These are phyloP conservation scores for Cyprinus carpio DNA, from an alignment of 2,113 vertebrate species.

Conservation along the genomic window DNA sequence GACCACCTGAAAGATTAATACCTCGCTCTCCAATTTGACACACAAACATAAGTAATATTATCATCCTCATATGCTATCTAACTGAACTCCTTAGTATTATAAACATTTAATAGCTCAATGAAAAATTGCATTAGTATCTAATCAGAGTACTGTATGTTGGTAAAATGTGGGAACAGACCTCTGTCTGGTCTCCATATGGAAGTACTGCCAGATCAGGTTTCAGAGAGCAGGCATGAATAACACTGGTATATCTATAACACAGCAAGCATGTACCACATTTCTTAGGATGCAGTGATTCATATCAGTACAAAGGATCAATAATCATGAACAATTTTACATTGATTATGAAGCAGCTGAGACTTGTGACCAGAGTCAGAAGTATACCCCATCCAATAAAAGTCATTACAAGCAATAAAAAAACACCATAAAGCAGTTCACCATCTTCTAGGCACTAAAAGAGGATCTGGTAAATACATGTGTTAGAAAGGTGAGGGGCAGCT, in stretches of 20 bases:
- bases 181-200: conserved; percentile 76
- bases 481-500: background rate
- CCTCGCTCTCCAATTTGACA: conserved; percentile 76
- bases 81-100: background rate
- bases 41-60: background rate
- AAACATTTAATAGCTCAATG: background rate
- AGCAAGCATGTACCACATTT: background rate
- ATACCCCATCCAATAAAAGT: background rate
- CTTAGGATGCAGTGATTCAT: background rate
- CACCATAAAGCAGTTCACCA: background rate
- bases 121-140: background rate
- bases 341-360: conserved; percentile 18
- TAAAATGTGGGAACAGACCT: conserved; percentile 67
- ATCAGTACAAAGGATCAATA: background rate
- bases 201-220: conserved; percentile 73
- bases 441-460: background rate
- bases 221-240: conserved; percentile 72
- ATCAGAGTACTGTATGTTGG: background rate
- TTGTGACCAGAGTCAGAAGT: background rate
- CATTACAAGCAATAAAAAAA: background rate
- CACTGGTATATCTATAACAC: conserved; percentile 71
- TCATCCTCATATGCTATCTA: background rate
- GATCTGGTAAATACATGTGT: background rate
- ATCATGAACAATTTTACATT: background rate
- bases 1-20: conserved; percentile 79